Base-by-base conservation (phyloP, 2,113 vertebrate genomes). In the Sialia sialis region DNA sequence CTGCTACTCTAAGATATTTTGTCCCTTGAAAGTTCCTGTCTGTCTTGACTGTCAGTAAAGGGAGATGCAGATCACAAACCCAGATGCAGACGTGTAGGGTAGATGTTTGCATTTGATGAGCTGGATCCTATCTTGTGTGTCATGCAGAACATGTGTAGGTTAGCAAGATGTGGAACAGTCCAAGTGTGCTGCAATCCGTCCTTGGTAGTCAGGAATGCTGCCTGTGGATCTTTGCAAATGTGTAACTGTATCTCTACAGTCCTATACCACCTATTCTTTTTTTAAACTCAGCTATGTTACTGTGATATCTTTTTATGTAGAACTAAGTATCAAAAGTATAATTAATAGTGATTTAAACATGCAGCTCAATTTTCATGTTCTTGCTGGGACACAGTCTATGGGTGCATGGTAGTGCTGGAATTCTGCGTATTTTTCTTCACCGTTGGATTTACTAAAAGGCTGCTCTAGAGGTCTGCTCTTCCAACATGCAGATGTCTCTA, bases 161-260 rank as follows among this genome's bases (percentile, higher is more conserved):
- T 87, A 67, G 51, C 2, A 7, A 54, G 34, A 46, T 75, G 30
- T 72, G 36, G 30, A 82, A 29, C 58, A 81, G 41, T 60, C 49
- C 11, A 23, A 36, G 19, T 3, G 0, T 74, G 0, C 69, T 84
- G 38, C 0, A 1, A 20, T 84, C 34, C 34, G 49, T 75, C 34
- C 60, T 62, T 70, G 22, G 25, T 46, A 59, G 27, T 54, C 15
- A 25, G 56, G 29, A 66, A 29, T 32, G 78, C 32, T 75, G 13
- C 11, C 10, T 32, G 6, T 56, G 43, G 34, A 27, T 41, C 32
- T 76, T 72, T 38, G n/a, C 26, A 88, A 51, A 73, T 52, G 7
- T 63, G 1, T 87, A 32, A 8, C 23, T 64, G 10, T 39, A 51
- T 87, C 64, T 32, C 39, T 67, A 0, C 30, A 68, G 29, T 67